A percentile compares a stretch with the other conserved stretches of the same genome.
phyloP scores from a whole-genome alignment of 2,113 vertebrate species.

The Montifringilla adamsi region DNA sequence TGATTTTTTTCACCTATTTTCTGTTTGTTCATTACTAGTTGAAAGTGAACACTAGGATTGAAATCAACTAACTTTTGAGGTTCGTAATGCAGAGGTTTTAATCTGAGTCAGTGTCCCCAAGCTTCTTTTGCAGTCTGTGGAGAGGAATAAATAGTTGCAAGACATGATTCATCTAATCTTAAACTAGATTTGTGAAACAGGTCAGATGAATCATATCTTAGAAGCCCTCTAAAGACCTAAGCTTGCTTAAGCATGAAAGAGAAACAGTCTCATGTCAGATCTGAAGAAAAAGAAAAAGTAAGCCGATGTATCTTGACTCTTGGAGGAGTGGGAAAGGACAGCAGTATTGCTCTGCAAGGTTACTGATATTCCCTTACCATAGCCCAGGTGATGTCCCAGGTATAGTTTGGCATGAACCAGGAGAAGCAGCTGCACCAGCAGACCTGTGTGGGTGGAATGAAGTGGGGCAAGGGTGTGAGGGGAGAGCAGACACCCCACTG shows the following conservation, averaged over 20 bases:
- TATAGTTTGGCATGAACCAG: not conserved
- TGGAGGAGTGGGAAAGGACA: not conserved
- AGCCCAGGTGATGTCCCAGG: not conserved
- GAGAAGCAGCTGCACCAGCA: not conserved
- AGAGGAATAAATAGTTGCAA: slow-evolving; percentile 19
- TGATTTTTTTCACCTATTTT: not conserved
- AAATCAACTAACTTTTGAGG: slow-evolving; percentile 9
- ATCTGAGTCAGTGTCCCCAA: slow-evolving; percentile 48
- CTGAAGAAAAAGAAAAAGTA: not conserved
- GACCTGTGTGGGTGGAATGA: not conserved
- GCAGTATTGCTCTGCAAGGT: not conserved
- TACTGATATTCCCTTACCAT: not conserved
- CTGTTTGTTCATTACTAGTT: not conserved
- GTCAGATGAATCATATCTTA: slow-evolving; percentile 51
- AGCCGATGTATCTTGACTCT: not conserved
- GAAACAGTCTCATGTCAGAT: not conserved
- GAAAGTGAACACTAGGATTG: not conserved
- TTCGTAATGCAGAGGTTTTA: slow-evolving; percentile 24
- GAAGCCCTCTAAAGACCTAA: slow-evolving; percentile 10
- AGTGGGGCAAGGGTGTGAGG: not conserved
- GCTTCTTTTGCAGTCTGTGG: slow-evolving; percentile 13
- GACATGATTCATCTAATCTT: slow-evolving; percentile 53
- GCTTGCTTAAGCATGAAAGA: slow-evolving; percentile 28
- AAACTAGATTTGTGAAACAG: slow-evolving; percentile 46
- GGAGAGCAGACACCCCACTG: not conserved